These are phyloP conservation scores for Temnothorax longispinosus DNA, from an alignment of 1,140 invertebrate genomes.

Conservation along the genomic window DNA sequence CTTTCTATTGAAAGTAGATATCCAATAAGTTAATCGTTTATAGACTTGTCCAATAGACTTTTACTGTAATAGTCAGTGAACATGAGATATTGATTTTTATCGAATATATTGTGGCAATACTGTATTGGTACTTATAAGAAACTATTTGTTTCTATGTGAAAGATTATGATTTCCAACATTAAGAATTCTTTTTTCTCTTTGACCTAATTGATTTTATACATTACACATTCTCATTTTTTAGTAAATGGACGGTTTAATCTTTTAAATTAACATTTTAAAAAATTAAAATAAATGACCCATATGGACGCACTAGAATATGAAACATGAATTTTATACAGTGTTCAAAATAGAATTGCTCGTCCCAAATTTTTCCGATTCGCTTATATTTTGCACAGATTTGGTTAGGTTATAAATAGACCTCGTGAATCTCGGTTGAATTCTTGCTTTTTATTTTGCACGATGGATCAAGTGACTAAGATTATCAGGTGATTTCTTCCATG, in stretches of 20 bases:
- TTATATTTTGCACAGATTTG: slow-evolving; percentile 11
- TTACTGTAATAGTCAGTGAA: neutral
- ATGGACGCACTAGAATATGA: neutral
- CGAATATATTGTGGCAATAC: neutral
- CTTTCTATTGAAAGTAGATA: slow-evolving; percentile 12
- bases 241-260: neutral
- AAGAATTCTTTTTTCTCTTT: neutral
- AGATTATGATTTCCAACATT: neutral
- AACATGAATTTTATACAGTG: neutral
- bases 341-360: neutral
- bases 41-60: neutral
- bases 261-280: neutral
- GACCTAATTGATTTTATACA: neutral
- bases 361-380: neutral
- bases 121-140: neutral
- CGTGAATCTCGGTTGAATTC: slow-evolving; percentile 7
- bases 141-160: neutral
- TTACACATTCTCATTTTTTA: neutral
- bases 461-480: neutral
- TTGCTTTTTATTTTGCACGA: neutral
- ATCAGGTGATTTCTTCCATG: slow-evolving; percentile 22
- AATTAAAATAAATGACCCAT: neutral
- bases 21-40: slow-evolving; percentile 7
- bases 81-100: neutral
- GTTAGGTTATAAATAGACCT: slow-evolving; percentile 3